A percentile compares a stretch with the other conserved stretches of the same genome.
phyloP scores from a whole-genome alignment of 2,113 vertebrate genomes.

The Morone saxatilis region DNA sequence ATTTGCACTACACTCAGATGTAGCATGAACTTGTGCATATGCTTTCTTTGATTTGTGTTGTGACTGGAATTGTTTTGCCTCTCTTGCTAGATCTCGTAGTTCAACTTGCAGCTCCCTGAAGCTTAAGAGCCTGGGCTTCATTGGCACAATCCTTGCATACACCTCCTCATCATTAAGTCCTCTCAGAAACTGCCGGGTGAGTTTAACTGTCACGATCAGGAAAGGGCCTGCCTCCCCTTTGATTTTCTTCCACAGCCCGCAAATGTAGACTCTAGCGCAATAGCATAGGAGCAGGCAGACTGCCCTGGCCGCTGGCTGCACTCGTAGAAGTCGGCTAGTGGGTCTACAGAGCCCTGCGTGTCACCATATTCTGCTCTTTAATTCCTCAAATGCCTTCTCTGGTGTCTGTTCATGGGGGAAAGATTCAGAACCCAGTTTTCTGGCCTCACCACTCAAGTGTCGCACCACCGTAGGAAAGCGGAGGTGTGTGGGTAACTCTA shows the following conservation, averaged over 20 bases:
- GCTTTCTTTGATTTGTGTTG: neutral
- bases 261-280: conserved; percentile 27
- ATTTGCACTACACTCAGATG: neutral
- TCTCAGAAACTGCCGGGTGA: conserved; percentile 32
- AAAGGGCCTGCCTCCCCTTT: conserved; percentile 16
- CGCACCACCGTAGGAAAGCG: conserved; percentile 12
- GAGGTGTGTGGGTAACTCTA: conserved; percentile 12
- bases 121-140: neutral
- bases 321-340: conserved; percentile 44
- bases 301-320: neutral
- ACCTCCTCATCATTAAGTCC: conserved; percentile 36
- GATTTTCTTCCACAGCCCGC: conserved; percentile 13
- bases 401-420: conserved; percentile 8
- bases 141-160: conserved; percentile 16
- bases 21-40: neutral
- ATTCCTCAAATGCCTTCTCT: conserved; percentile 22
- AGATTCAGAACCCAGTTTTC: conserved; percentile 36
- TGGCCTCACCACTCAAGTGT: conserved; percentile 22
- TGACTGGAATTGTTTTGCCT: neutral
- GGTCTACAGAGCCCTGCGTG: conserved; percentile 11
- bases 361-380: conserved; percentile 34
- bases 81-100: neutral
- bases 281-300: conserved; percentile 45
- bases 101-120: neutral
- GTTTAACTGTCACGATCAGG: conserved; percentile 32